Percentiles rank a stretch among this genome's conserved stretches.
Evolutionary conservation across 2,113 vertebrate genomes (phyloP).

Genomic region (Cochlearius cochlearius): DNA sequence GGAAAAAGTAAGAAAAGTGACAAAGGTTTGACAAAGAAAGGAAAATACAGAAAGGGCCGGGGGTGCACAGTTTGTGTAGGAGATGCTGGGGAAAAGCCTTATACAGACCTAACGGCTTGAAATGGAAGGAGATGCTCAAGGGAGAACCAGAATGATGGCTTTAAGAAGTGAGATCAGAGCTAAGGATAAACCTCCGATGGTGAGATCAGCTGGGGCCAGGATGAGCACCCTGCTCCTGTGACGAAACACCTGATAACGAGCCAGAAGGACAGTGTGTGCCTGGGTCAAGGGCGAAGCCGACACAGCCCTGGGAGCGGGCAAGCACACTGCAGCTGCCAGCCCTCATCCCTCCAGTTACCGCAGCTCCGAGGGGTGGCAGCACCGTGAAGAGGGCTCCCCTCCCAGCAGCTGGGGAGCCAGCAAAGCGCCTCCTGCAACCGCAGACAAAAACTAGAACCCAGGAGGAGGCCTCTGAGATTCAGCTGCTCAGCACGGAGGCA

Average conservation of each 20-base stretch:
- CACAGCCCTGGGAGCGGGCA: background rate
- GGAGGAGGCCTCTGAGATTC: accelerated
- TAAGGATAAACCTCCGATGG: background rate
- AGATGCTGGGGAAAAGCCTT: background rate
- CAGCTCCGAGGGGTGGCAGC: accelerated
- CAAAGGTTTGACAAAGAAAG: background rate
- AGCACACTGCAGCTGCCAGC: accelerated
- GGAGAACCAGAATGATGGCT: background rate
- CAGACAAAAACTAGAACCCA: background rate
- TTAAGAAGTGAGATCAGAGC: background rate
- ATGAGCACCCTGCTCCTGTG: background rate
- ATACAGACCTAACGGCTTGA: accelerated
- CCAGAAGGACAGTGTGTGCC: background rate
- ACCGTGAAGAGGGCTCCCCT: background rate
- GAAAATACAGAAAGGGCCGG: background rate
- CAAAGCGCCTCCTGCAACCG: background rate
- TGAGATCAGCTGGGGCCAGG: background rate
- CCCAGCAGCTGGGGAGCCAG: background rate
- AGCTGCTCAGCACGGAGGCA: too few species aligned
- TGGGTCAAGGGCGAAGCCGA: accelerated
- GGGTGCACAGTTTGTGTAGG: background rate
- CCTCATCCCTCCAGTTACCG: background rate
- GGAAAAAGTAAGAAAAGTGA: background rate
- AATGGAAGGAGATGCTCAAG: background rate
- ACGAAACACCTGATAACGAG: background rate